Evolutionary conservation across 2,797 vertebrate species (phyloP).

Genomic region (Gymnopithys bicolor): DNA sequence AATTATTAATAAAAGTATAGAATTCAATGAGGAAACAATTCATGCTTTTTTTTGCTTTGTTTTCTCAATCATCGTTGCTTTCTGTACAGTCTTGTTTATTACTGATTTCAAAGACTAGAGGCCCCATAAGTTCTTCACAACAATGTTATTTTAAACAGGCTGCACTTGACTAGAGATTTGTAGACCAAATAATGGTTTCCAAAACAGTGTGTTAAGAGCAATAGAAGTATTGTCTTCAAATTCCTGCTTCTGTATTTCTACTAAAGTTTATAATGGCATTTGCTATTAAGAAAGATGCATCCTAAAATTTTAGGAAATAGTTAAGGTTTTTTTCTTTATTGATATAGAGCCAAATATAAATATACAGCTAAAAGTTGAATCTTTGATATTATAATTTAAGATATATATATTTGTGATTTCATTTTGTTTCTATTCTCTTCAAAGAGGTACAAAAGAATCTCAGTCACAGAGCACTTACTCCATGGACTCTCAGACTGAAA

Average conservation of each 20-base stretch:
- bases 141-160: not conserved
- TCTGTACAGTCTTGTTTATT: not conserved
- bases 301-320: not conserved
- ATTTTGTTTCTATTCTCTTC: not conserved
- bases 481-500: not conserved
- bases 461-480: not conserved
- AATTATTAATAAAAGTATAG: not conserved
- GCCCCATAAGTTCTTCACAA: not conserved
- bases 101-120: not conserved
- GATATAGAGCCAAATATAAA: not conserved
- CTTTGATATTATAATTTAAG: not conserved
- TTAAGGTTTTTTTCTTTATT: not conserved
- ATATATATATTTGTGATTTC: not conserved
- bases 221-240: not conserved
- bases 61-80: fast-evolving
- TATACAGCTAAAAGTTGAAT: not conserved
- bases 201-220: not conserved
- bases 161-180: not conserved
- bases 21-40: not conserved
- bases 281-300: not conserved
- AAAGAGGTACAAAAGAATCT: not conserved
- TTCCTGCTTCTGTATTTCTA: not conserved
- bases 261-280: not conserved
- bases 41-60: fast-evolving
- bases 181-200: not conserved